Percentiles rank a stretch among this genome's conserved stretches.
These are phyloP conservation scores for Ctenomys sociabilis DNA, from an alignment of 2,113 vertebrate species.

Conservation along the genomic window DNA sequence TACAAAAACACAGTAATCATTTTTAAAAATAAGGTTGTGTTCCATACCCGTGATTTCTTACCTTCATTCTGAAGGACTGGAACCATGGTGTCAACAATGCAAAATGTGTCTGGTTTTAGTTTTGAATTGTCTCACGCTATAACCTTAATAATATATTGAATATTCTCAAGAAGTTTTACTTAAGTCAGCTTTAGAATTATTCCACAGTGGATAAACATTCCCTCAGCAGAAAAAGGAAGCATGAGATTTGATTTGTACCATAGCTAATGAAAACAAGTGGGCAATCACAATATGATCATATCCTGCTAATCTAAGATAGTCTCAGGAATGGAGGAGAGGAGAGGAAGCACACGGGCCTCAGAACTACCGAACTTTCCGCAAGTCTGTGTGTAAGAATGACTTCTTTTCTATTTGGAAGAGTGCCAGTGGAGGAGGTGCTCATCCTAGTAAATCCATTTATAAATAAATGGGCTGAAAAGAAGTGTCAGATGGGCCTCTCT, in stretches of 20 bases:
- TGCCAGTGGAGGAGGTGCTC: not conserved
- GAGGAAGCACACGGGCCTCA: not conserved
- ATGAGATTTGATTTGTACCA: constrained; percentile 70
- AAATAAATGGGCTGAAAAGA: not conserved
- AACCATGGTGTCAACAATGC: not conserved
- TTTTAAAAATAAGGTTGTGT: constrained; percentile 17
- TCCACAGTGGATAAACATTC: constrained; percentile 48
- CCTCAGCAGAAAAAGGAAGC: constrained; percentile 56
- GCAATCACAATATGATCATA: constrained; percentile 46
- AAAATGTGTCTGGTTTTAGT: not conserved
- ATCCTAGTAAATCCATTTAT: not conserved
- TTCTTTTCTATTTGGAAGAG: constrained; percentile 25
- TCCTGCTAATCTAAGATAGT: constrained; percentile 36
- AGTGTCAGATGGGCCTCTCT: not conserved
- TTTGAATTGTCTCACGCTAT: not conserved
- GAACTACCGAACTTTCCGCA: not conserved
- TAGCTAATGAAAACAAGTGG: constrained; percentile 68
- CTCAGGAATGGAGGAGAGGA: constrained; percentile 7
- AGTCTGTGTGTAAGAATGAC: not conserved
- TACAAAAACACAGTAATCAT: not conserved
- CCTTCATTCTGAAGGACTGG: not conserved
- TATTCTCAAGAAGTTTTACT: constrained; percentile 37
- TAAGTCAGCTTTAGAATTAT: constrained; percentile 29
- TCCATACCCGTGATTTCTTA: not conserved
- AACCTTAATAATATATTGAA: not conserved